phyloP scores from a whole-genome alignment of 1,140 invertebrate genomes.

The Saccostrea echinata region DNA sequence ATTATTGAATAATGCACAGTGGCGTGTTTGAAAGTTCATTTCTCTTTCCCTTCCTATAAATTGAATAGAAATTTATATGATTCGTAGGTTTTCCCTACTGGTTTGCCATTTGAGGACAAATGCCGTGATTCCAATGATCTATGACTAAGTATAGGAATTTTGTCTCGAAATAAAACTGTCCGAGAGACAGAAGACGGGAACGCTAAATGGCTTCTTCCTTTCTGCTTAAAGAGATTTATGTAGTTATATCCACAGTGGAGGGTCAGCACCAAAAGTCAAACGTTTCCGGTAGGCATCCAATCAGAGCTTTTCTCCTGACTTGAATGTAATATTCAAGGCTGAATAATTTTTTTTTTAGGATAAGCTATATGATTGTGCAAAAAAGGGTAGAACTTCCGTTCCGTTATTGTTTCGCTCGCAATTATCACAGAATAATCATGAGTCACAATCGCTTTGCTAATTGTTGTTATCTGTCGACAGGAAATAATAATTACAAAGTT shows the following conservation, averaged over 20 bases:
- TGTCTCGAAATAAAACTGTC: not conserved
- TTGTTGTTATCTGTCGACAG: constrained; percentile 12
- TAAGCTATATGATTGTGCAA: not conserved
- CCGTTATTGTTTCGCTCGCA: constrained; percentile 10
- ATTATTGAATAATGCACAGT: not conserved
- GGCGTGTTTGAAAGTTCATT: not conserved
- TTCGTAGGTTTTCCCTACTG: not conserved
- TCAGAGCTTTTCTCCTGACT: not conserved
- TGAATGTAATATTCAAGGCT: constrained; percentile 22
- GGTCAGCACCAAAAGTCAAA: not conserved
- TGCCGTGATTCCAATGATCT: not conserved
- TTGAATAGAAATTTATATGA: too few species aligned
- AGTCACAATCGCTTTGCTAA: constrained; percentile 16
- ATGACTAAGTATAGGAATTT: not conserved
- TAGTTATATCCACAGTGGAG: not conserved
- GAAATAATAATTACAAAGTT: constrained; percentile 27
- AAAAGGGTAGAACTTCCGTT: not conserved
- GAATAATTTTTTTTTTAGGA: not conserved
- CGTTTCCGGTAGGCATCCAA: not conserved
- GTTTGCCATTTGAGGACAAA: not conserved
- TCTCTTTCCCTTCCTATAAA: not conserved
- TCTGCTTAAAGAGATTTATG: constrained; percentile 19
- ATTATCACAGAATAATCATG: constrained; percentile 1
- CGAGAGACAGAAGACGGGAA: not conserved
- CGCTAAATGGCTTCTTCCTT: not conserved